Conservation (phyloP, 2,797 vertebrate genomes). For the Anguilla anguilla region DNA sequence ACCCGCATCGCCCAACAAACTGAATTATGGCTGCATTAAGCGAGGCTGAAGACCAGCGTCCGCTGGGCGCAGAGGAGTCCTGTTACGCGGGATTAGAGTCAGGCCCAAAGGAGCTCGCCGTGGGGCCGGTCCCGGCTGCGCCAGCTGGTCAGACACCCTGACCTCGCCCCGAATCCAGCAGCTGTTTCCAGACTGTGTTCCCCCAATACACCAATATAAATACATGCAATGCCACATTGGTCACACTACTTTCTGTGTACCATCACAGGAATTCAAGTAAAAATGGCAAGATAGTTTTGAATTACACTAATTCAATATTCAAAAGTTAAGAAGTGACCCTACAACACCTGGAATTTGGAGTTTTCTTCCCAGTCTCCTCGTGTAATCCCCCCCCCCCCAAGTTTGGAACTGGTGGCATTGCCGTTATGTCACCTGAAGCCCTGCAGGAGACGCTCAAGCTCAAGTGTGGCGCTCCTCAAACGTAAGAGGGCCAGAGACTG, state of each 20-base stretch:
- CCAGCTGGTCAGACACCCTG: neutral
- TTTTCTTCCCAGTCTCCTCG: neutral
- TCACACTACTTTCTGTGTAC: neutral
- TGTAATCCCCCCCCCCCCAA: no score
- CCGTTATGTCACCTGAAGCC: neutral
- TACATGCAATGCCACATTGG: neutral
- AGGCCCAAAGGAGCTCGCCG: neutral
- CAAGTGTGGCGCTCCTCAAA: neutral
- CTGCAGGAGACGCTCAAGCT: no score
- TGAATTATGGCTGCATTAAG: conserved; percentile 20
- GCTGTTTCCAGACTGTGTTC: neutral
- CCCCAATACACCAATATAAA: neutral
- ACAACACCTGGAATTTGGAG: no score
- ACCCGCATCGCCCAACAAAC: neutral
- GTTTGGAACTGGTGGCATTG: no score
- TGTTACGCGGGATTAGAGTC: neutral
- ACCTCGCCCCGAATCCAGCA: neutral
- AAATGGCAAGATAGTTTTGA: neutral
- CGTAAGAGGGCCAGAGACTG: no score
- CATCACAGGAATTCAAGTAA: neutral
- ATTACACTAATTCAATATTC: neutral
- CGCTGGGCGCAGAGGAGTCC: neutral
- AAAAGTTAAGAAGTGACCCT: neutral
- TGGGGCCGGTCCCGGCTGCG: neutral
- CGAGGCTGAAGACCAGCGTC: neutral